phyloP scores from a whole-genome alignment of 1,140 invertebrate species.

The Drosophila arawakana region DNA sequence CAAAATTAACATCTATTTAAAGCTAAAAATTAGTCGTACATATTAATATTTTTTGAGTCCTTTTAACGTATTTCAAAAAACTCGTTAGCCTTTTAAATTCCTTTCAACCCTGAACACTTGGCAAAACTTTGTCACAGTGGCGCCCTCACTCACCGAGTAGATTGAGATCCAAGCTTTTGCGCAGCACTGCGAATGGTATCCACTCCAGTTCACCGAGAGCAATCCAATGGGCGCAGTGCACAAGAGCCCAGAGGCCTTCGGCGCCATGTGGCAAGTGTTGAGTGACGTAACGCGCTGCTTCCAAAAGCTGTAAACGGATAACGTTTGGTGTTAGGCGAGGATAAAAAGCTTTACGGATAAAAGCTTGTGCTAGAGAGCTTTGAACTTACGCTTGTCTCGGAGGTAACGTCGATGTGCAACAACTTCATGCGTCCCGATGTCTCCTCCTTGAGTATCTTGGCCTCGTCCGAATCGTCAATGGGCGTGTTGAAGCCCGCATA shows the following conservation, averaged over 20 bases:
- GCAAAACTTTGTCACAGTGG: background rate
- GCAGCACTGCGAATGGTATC: conserved; percentile 90
- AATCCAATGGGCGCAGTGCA: conserved; percentile 95
- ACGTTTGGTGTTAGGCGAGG: background rate
- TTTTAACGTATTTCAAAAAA: too few relatives aligned
- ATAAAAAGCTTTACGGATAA: conserved; percentile 36
- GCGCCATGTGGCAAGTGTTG: conserved; percentile 91
- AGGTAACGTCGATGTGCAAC: conserved; percentile 90
- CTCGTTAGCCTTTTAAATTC: background rate
- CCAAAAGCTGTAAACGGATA: conserved; percentile 86
- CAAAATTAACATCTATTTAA: background rate
- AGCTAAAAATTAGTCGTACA: too few relatives aligned
- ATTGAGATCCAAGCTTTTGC: conserved; percentile 91
- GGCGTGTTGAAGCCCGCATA: conserved; percentile 91
- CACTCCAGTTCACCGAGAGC: conserved; percentile 95
- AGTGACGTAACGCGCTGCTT: conserved; percentile 90
- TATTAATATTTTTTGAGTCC: background rate
- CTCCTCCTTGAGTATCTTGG: conserved; percentile 90
- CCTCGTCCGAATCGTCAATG: conserved; percentile 87
- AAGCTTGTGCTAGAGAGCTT: conserved; percentile 30
- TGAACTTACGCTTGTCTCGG: conserved; percentile 87
- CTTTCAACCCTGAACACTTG: background rate
- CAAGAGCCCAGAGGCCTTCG: conserved; percentile 93
- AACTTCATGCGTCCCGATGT: conserved; percentile 90
- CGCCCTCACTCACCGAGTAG: conserved; percentile 86